These are phyloP conservation scores for Caranx ignobilis DNA, from an alignment of 2,113 vertebrate species.

Conservation along the genomic window DNA sequence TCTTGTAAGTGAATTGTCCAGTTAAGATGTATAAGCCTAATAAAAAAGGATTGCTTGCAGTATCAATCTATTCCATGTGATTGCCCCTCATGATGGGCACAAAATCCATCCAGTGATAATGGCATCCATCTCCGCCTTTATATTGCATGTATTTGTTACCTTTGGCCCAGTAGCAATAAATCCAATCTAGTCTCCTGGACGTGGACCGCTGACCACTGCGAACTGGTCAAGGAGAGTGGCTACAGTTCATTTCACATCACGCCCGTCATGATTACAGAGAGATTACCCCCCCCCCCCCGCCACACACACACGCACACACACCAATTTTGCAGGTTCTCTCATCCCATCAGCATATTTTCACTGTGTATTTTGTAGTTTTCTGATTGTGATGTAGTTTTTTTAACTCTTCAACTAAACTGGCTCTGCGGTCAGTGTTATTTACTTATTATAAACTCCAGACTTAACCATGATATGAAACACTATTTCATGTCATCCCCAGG, in stretches of 20 bases:
- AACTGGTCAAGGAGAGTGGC: conserved; percentile 84
- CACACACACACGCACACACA: neutral
- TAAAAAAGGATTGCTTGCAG: conserved; percentile 79
- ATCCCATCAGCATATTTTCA: conserved; percentile 21
- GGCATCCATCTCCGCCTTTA: conserved; percentile 79
- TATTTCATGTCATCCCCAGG: neutral
- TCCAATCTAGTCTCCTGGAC: conserved; percentile 84
- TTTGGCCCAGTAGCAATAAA: conserved; percentile 86
- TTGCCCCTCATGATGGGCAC: conserved; percentile 79
- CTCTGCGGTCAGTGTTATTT: neutral
- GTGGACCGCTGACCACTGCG: conserved; percentile 83
- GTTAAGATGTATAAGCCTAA: conserved; percentile 77
- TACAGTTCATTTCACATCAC: conserved; percentile 82
- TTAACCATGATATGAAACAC: neutral
- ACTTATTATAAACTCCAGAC: neutral
- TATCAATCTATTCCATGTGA: conserved; percentile 85
- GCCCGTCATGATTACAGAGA: conserved; percentile 70
- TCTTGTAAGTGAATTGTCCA: conserved; percentile 64
- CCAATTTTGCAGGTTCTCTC: conserved; percentile 19
- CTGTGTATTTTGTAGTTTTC: neutral
- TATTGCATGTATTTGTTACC: conserved; percentile 86
- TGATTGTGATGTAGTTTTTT: neutral
- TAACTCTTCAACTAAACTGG: neutral
- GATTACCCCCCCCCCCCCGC: conserved; percentile 60
- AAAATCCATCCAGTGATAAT: conserved; percentile 82